phyloP scores from a whole-genome alignment of 2,888 invertebrate genomes.

The Ormyrus labotus region DNA sequence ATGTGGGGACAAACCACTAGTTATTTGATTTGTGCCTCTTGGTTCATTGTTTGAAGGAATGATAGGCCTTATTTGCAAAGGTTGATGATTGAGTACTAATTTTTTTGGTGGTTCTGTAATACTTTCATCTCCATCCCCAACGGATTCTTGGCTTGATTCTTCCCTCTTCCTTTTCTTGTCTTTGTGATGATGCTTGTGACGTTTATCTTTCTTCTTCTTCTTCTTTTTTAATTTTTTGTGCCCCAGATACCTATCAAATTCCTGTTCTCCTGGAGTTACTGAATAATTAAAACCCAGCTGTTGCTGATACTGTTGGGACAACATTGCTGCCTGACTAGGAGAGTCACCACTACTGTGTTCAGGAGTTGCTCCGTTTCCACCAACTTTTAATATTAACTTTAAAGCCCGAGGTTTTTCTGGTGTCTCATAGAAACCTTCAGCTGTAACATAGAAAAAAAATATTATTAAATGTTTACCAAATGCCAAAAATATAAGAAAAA shows the following conservation, averaged over 20 bases:
- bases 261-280: constrained; percentile 70
- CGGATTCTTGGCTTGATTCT: constrained; percentile 81
- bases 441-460: constrained; percentile 36
- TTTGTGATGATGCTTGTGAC: constrained; percentile 85
- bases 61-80: constrained; percentile 60
- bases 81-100: constrained; percentile 64
- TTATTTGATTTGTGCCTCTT: constrained; percentile 58
- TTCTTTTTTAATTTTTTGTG: constrained; percentile 87
- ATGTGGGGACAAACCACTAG: constrained; percentile 78
- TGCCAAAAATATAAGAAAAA: background rate
- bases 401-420: constrained; percentile 79
- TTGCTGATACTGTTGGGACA: constrained; percentile 73
- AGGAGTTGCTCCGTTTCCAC: constrained; percentile 82
- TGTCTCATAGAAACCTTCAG: constrained; percentile 68
- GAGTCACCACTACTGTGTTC: constrained; percentile 76
- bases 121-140: constrained; percentile 79
- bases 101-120: constrained; percentile 73
- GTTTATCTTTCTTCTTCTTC: constrained; percentile 87
- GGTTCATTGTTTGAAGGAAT: constrained; percentile 58
- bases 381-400: constrained; percentile 86
- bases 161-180: constrained; percentile 81
- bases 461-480: no score
- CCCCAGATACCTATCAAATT: constrained; percentile 71
- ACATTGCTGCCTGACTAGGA: constrained; percentile 68
- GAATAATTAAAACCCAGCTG: constrained; percentile 74